These are phyloP conservation scores for Muntiacus muntjak DNA, from an alignment of 2,113 vertebrate genomes.

Conservation along the genomic window DNA sequence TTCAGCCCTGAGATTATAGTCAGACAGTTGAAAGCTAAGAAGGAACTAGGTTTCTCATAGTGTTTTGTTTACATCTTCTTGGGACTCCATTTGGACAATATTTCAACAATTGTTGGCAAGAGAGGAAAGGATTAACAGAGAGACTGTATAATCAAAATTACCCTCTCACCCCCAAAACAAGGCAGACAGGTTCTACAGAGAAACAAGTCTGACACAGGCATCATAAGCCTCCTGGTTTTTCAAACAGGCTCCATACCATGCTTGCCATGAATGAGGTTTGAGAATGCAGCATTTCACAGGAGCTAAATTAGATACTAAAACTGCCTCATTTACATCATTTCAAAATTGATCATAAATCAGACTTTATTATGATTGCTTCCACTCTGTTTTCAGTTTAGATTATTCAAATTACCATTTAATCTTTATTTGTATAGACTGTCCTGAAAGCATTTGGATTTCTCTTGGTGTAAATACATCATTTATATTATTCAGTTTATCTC, in stretches of 20 bases:
- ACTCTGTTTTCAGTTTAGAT: constrained; percentile 22
- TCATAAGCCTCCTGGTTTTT: background rate
- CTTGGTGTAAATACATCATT: background rate
- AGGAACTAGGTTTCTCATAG: background rate
- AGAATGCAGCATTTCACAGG: constrained; percentile 25
- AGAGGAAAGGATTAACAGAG: constrained; percentile 26
- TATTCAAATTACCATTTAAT: constrained; percentile 8
- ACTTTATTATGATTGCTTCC: background rate
- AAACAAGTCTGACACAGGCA: background rate
- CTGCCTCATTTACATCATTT: background rate
- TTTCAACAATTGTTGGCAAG: constrained; percentile 16
- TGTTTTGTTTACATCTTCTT: constrained; percentile 26
- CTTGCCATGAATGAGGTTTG: background rate
- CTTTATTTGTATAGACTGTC: constrained; percentile 2
- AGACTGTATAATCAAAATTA: constrained; percentile 13
- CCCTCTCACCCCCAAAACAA: constrained; percentile 8
- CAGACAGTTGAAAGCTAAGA: background rate
- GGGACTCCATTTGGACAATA: background rate
- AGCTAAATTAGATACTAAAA: background rate
- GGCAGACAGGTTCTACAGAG: constrained; percentile 18
- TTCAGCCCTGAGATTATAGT: background rate
- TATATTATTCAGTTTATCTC: constrained; percentile 25
- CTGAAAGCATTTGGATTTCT: constrained; percentile 24
- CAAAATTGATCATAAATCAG: constrained; percentile 30
- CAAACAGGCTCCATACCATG: background rate